Evolutionary conservation across 2,113 vertebrate genomes (phyloP).

Genomic region (Psettodes erumei): DNA sequence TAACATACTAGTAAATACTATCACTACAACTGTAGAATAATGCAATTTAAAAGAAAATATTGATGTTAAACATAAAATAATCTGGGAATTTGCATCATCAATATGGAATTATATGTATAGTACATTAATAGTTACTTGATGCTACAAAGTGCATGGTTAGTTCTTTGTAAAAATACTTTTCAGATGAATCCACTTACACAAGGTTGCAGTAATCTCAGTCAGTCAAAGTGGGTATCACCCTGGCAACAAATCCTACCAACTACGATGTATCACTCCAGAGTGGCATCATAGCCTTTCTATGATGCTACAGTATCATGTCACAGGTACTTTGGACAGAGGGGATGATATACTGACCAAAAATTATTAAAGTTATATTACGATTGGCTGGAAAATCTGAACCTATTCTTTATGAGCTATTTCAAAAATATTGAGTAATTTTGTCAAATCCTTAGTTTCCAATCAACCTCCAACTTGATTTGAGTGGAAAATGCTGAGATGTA

Average conservation of each 20-base stretch:
- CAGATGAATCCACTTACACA: not conserved
- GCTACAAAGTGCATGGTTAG: not conserved
- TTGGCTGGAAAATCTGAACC: not conserved
- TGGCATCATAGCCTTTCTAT: no score
- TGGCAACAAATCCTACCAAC: no score
- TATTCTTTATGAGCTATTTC: not conserved
- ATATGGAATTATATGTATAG: no score
- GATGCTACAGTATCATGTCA: not conserved
- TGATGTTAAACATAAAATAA: no score
- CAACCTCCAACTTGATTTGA: slow-evolving; percentile 5
- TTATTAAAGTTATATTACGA: not conserved
- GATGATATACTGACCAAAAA: not conserved
- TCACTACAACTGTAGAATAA: no score
- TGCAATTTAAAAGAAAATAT: no score
- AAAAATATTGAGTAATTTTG: slow-evolving; percentile 8
- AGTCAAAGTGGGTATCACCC: not conserved
- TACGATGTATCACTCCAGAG: no score
- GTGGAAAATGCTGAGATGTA: slow-evolving; percentile 39
- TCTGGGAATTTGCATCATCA: not conserved
- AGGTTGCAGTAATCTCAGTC: not conserved
- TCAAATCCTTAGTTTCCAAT: slow-evolving; percentile 7
- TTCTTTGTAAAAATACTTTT: not conserved
- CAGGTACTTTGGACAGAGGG: not conserved
- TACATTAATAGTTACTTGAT: not conserved
- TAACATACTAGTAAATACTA: no score